Evolutionary conservation across 2,797 vertebrate genomes (phyloP), one percentile per base, ranked within the genome.

Genomic region (Pseudomugil tenellus): DNA sequence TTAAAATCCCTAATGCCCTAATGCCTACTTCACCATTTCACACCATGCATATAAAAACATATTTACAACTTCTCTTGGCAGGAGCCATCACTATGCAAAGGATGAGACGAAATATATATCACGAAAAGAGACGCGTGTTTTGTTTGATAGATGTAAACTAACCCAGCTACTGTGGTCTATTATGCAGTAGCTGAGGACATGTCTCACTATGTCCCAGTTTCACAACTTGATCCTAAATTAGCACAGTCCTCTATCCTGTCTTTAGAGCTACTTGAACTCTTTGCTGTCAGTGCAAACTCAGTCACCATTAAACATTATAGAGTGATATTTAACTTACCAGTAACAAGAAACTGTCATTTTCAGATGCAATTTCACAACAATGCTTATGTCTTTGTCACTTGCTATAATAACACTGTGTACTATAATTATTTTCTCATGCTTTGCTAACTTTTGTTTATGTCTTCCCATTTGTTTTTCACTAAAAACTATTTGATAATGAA

Each of bases 201-300:
- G 69, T 77, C 49, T 57, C 34, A 41, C 60, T 28, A 48, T 69
- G 65, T 62, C 58, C 56, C 58, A 61, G 70, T 78, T 86, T 70
- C 67, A 72, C 74, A 73, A 32, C 35, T 43, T 65, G 65, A 31
- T 74, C 76, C 59, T 35, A 81, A 88, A 73, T 88, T 63, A 89
- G 83, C 56, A 16, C 58, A 58, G 60, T 46, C 53, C 76, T 48
- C 48, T 11, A 23, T 39, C 58, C 55, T 66, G 61, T 74, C 59
- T 59, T 39, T 17, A 58, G 68, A 32, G 48, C 37, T 39, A 32
- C 57, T 69, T 67, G 55, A 74, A 60, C 77, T 72, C 21, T 35
- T 58, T 23, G 46, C 1, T 26, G 56, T 21, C 28, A 12, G 5
- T 19, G 32, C 26, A 46, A 43, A 69, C 55, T 48, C 43, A 49